phyloP scores from a whole-genome alignment of 2,797 vertebrate species.

The Onychomys leucogaster region DNA sequence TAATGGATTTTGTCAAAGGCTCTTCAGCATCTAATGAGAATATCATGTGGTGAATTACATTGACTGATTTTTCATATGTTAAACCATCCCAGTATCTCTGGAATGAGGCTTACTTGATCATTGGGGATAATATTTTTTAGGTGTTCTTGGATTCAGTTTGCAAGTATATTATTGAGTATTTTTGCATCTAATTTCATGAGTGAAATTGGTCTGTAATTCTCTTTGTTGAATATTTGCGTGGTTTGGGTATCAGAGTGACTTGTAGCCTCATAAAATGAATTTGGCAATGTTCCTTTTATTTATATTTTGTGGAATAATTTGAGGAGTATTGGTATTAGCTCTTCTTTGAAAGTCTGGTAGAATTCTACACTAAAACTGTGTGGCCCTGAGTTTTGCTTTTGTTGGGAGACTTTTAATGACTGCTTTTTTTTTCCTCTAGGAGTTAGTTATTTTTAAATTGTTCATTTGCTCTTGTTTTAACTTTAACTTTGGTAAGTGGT shows the following conservation, averaged over 20 bases:
- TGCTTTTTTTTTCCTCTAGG: background rate
- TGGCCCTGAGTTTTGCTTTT: background rate
- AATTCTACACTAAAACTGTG: background rate
- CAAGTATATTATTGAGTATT: background rate
- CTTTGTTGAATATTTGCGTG: background rate
- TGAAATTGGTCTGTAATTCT: background rate
- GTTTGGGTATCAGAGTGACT: background rate
- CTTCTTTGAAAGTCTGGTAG: background rate
- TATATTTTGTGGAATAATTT: background rate
- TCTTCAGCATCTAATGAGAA: background rate
- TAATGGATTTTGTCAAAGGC: background rate
- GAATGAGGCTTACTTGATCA: background rate
- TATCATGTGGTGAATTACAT: background rate
- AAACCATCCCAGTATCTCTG: background rate
- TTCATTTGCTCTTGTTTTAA: background rate
- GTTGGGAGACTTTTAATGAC: background rate
- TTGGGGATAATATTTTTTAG: background rate
- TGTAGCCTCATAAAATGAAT: background rate
- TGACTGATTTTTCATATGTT: background rate
- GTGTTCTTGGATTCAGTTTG: background rate
- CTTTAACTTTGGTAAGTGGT: background rate
- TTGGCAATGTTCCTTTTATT: background rate
- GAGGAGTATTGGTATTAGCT: background rate
- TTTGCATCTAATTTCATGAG: background rate
- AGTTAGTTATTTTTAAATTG: background rate